A percentile compares a stretch with the other conserved stretches of the same genome.
Evolutionary conservation across 1,140 invertebrate genomes (phyloP).

Genomic region (Drosophila simulans): DNA sequence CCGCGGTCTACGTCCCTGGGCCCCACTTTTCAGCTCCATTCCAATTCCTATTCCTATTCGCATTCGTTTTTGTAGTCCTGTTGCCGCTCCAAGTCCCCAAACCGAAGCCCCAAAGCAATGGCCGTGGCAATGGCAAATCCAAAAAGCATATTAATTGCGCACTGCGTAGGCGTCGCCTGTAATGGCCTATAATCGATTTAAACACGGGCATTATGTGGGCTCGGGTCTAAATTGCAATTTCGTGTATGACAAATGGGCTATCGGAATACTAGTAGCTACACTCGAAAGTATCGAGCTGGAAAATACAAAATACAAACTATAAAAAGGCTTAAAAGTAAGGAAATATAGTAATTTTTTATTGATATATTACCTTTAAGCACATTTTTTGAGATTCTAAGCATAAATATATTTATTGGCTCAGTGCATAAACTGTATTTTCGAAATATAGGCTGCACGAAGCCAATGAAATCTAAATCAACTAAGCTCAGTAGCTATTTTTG

Average conservation of each 20-base stretch:
- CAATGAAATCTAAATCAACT: slow-evolving; percentile 18
- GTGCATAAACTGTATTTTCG: slow-evolving; percentile 19
- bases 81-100: slow-evolving; percentile 18
- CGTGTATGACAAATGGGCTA: slow-evolving; percentile 63
- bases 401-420: background rate
- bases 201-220: slow-evolving; percentile 62
- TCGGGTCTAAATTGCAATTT: slow-evolving; percentile 60
- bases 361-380: too few relatives aligned
- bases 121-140: slow-evolving; percentile 33
- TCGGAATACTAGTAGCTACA: slow-evolving; percentile 27
- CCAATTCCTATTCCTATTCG: slow-evolving; percentile 7
- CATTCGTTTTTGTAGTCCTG: background rate
- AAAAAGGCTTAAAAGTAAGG: background rate
- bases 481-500: slow-evolving; percentile 12
- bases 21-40: slow-evolving; percentile 34
- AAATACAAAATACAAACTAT: background rate
- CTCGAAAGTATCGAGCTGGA: background rate
- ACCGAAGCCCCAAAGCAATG: slow-evolving; percentile 15
- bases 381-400: background rate
- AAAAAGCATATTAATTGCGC: slow-evolving; percentile 72
- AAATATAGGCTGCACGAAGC: background rate
- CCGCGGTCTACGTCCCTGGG: slow-evolving; percentile 23
- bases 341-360: too few relatives aligned
- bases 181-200: slow-evolving; percentile 80
- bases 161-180: slow-evolving; percentile 61